Evolutionary conservation across 2,888 invertebrate species (phyloP).

Genomic region (Bembecia ichneumoniformis): DNA sequence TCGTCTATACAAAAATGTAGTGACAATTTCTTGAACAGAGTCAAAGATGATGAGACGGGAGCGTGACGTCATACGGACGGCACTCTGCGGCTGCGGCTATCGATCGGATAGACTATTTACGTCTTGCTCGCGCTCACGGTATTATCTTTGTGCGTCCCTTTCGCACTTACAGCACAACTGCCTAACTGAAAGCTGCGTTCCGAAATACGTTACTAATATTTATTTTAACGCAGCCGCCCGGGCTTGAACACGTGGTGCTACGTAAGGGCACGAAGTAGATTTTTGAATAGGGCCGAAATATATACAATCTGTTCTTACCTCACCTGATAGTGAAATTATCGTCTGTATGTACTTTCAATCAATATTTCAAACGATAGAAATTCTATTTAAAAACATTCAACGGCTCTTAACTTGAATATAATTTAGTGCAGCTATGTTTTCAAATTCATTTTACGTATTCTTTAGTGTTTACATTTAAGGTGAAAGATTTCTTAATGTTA

Average conservation of each 20-base stretch:
- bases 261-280: constrained; percentile 17
- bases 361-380: neutral
- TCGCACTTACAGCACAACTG: constrained; percentile 38
- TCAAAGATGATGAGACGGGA: constrained; percentile 68
- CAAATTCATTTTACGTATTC: too few relatives aligned
- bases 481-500: too few relatives aligned
- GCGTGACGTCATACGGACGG: constrained; percentile 65
- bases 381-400: neutral
- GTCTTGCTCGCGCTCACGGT: constrained; percentile 44
- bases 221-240: constrained; percentile 67
- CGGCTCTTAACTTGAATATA: too few relatives aligned
- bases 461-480: too few relatives aligned
- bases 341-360: neutral
- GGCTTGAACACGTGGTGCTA: constrained; percentile 61
- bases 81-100: constrained; percentile 73
- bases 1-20: constrained; percentile 46
- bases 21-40: constrained; percentile 65
- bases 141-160: constrained; percentile 34
- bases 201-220: constrained; percentile 70
- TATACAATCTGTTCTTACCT: neutral
- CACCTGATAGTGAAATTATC: neutral
- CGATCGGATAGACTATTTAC: constrained; percentile 58
- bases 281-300: neutral
- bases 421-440: too few relatives aligned
- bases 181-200: constrained; percentile 57